Evolutionary conservation across 2,888 invertebrate genomes (phyloP), one percentile per base, ranked within the genome.

Genomic region (Hybos culiciformis): DNA sequence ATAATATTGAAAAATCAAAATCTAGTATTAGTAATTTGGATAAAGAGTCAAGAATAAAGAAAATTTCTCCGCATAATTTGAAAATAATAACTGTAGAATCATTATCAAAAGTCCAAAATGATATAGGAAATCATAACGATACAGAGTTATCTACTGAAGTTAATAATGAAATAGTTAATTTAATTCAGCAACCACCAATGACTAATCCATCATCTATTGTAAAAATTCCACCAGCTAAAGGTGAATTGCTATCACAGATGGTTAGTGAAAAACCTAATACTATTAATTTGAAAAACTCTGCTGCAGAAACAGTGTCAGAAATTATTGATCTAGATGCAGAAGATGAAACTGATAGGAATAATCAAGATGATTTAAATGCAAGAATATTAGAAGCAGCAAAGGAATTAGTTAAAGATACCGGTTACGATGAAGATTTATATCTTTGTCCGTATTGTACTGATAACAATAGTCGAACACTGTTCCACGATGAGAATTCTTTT

Each of bases 381-480:
- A 20, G 31, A 8, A 42, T 48, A 34, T 20, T 44, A 20, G 46
- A 52, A 24, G 53, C 53, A 14, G 54, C 54, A 9, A 44, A 48
- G 6, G 47, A 46, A 37, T 26, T 41, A 14, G 56, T 56, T 1
- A 43, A 48, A 3, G 38, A 47, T 55, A 3, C 17, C 48, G 37
- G 56, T 53, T 47, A 43, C 44, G 37, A 45, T 43, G 8, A 17
- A 46, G 50, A 44, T 41, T 51, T 61, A 2, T 60, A 48, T 20
- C 52, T 53, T 5, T 60, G 60, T 26, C 54, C 57, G 1, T 39
- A 49, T 4, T 53, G 51, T 14, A 50, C 50, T 4, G 62, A 63
- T 37, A 42, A 36, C 14, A 21, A 36, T 1, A 50, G 38, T 1
- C 29, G 37, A 9, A 49, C 46, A 3, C 62, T 58, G 23, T 51